These are phyloP conservation scores for Lasioglossum malachurum DNA, from an alignment of 2,888 invertebrate species.

Conservation along the genomic window DNA sequence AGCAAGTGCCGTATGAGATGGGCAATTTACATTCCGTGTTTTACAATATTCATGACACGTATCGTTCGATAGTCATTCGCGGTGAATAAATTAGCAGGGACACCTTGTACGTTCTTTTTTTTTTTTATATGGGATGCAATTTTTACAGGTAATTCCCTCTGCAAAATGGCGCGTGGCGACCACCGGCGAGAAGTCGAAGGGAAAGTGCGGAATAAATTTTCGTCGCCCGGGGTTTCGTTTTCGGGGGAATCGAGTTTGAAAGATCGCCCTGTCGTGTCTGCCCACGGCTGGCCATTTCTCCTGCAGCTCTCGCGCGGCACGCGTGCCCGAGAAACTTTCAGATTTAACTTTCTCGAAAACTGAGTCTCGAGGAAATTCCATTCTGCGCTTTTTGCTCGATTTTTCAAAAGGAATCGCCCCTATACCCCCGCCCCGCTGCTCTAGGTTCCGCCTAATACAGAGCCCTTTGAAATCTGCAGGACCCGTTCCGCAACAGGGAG, in stretches of 20 bases:
- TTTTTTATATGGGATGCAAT: no score
- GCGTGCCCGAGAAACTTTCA: background rate
- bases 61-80: no score
- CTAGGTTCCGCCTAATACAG: background rate
- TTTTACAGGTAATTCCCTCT: no score
- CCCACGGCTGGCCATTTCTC: background rate
- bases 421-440: background rate
- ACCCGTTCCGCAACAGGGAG: background rate
- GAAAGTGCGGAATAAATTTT: background rate
- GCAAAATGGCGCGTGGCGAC: background rate
- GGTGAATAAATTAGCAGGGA: no score
- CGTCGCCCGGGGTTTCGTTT: background rate
- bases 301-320: background rate
- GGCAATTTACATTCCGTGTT: no score
- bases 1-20: no score
- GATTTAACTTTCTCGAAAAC: background rate
- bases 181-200: background rate
- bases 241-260: background rate
- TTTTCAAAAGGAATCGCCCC: background rate
- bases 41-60: no score
- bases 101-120: no score
- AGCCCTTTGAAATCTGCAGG: background rate
- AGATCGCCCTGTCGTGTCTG: background rate
- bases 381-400: background rate
- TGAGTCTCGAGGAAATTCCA: background rate